A percentile compares a stretch with the other conserved stretches of the same genome.
Evolutionary conservation across 2,113 vertebrate genomes (phyloP).

Genomic region (Amazona vittata): DNA sequence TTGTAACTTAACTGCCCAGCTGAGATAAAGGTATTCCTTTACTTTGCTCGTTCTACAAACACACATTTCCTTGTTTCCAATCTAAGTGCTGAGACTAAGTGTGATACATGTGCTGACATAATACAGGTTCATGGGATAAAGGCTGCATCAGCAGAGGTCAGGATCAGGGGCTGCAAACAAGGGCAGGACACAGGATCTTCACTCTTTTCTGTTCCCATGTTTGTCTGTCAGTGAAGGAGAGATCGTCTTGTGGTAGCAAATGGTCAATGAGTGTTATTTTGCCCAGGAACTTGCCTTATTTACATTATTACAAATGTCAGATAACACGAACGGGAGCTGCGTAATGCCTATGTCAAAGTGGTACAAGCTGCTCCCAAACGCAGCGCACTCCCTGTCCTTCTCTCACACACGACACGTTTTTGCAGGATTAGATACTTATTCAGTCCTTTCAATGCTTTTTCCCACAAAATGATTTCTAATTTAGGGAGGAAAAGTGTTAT

Average conservation of each 20-base stretch:
- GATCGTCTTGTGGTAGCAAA: not conserved
- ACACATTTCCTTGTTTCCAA: not conserved
- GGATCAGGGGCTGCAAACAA: not conserved
- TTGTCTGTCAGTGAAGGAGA: not conserved
- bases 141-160: not conserved
- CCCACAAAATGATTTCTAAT: not conserved
- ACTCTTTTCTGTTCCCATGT: not conserved
- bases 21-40: not conserved
- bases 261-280: not conserved
- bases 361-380: not conserved
- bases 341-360: not conserved
- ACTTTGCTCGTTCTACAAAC: not conserved
- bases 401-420: not conserved
- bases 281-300: not conserved
- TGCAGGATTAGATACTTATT: not conserved
- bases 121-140: not conserved
- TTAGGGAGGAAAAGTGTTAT: constrained; percentile 57
- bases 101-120: not conserved
- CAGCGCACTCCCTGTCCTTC: not conserved
- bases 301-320: not conserved
- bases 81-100: not conserved
- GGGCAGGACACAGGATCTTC: not conserved
- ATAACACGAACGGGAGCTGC: not conserved
- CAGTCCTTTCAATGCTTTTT: not conserved
- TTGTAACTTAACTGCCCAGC: not conserved